Base-by-base conservation (phyloP, 2,113 vertebrate genomes). In the Anguilla japonica region DNA sequence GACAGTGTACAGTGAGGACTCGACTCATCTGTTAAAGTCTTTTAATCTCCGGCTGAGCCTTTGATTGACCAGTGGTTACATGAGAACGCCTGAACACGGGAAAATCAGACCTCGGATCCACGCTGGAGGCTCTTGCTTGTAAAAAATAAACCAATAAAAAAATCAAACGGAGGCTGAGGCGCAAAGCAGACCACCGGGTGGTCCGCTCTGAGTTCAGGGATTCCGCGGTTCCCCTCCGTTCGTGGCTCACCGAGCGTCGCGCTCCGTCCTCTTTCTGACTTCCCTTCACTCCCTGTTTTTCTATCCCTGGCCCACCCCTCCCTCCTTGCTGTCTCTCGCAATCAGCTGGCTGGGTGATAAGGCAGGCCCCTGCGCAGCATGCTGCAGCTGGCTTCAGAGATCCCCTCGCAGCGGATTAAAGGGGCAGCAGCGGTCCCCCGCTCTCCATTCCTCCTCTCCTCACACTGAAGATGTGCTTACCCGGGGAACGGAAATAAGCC, bases 221-320 rank as follows among this genome's bases (percentile, higher is more conserved):
- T 78, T 29, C 80, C 86, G 60, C 22, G 20, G 22, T 18, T 46
- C 78, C 13, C 46, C 18, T 13, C 79, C 20, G 11, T 18, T 75
- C 22, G 57, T 41, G 56, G 71, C 75, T 46, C 83, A 16, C 1
- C 18, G 15, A 41, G 16, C 63, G 7, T 79, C 56, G 50, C 56
- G 13, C 46, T 34, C 46, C 46, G 71, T 53, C 53, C 43, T 26
- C 43, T 26, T 46, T 79, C 53, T 56, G 43, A 56, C 15, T 56
- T 53, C 14, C 46, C 83, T 40, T 11, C 29, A 81, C 79, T 63
- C 56, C 81, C 29, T 80, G 75, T 89, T 89, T 89, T 89, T 87
- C 81, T 41, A 60, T 85, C 90, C 89, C 86, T 85, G 89, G 88
- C 34, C n/a, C 78, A 50, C 78, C 50, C 18, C 75, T 14, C 88